These are phyloP conservation scores for Procambarus clarkii DNA, from an alignment of 1,140 invertebrate species.

Conservation along the genomic window DNA sequence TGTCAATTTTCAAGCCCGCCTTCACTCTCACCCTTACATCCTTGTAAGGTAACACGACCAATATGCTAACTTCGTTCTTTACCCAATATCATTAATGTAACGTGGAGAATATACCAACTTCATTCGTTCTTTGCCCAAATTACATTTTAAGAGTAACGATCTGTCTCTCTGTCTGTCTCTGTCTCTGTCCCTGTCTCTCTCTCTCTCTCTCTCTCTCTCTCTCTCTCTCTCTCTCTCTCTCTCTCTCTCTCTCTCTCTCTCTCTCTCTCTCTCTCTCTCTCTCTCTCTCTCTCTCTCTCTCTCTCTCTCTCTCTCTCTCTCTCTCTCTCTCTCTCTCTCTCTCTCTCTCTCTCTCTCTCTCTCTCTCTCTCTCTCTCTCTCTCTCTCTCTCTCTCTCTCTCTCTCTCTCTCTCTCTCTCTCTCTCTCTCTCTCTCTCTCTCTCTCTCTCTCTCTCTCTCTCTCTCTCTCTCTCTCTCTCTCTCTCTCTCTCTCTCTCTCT, in stretches of 20 bases:
- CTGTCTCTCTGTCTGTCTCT: too few relatives aligned
- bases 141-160: too few relatives aligned
- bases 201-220: background rate
- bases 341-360: background rate
- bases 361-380: slow-evolving; percentile 9
- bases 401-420: slow-evolving; percentile 9
- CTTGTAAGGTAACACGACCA: too few relatives aligned
- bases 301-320: background rate
- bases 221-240: background rate
- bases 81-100: too few relatives aligned
- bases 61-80: too few relatives aligned
- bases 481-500: slow-evolving; percentile 9
- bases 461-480: slow-evolving; percentile 9
- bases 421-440: slow-evolving; percentile 9
- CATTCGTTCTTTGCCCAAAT: too few relatives aligned
- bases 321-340: background rate
- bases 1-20: too few relatives aligned
- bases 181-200: too few relatives aligned
- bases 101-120: too few relatives aligned
- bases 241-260: background rate
- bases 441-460: slow-evolving; percentile 9
- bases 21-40: too few relatives aligned
- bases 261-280: background rate
- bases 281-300: background rate
- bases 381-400: slow-evolving; percentile 9